Evolutionary conservation across 2,113 vertebrate genomes (phyloP).

Genomic region (Astatoreochromis straeleni): DNA sequence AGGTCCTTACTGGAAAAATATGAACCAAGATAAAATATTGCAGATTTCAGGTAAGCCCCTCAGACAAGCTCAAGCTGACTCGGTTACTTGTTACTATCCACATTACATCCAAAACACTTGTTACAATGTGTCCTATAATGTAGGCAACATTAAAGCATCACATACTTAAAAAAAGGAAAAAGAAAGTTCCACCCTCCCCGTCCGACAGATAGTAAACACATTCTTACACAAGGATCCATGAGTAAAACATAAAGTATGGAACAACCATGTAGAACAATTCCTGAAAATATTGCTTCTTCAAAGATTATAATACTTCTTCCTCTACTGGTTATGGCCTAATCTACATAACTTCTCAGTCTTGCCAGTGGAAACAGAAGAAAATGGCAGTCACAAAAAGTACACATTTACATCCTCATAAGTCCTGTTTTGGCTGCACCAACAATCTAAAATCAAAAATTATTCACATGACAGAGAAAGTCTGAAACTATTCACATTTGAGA

Average conservation of each 20-base stretch:
- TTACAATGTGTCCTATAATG: neutral
- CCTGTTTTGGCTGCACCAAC: neutral
- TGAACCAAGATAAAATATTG: neutral
- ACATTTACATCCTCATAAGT: neutral
- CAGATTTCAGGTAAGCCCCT: neutral
- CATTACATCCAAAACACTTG: neutral
- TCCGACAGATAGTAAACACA: neutral
- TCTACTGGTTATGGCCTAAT: neutral
- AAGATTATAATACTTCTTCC: neutral
- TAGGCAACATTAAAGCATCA: neutral
- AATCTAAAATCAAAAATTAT: neutral
- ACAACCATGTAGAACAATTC: neutral
- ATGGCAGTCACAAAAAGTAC: neutral
- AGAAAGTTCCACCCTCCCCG: no score
- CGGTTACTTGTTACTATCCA: neutral
- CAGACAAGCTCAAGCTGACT: neutral
- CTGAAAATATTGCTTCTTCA: neutral
- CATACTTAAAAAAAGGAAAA: neutral
- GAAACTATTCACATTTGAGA: neutral
- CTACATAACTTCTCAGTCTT: neutral
- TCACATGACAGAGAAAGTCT: neutral
- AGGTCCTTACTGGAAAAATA: neutral
- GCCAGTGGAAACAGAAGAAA: neutral
- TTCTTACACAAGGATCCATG: neutral
- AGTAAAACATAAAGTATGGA: neutral